Conservation (phyloP, 2,797 vertebrate species). For the Oreortyx pictus region DNA sequence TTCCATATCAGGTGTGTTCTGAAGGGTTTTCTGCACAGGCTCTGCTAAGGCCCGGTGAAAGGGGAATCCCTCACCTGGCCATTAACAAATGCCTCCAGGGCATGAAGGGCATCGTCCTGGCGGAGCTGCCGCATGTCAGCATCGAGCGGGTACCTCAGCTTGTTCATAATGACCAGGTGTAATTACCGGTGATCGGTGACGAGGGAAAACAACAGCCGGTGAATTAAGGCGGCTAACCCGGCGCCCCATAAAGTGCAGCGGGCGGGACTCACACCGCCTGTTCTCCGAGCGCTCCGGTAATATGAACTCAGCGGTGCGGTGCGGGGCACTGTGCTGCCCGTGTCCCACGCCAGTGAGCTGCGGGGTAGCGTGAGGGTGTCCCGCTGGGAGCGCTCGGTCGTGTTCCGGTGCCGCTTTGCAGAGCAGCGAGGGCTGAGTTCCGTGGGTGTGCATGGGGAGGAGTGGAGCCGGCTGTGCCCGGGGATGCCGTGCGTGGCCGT, state of each 20-base stretch:
- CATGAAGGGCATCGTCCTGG: not conserved
- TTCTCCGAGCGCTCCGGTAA: not conserved
- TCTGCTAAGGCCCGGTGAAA: not conserved
- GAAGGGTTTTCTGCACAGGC: not conserved
- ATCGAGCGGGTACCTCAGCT: not conserved
- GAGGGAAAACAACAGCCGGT: too few relatives aligned
- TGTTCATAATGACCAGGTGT: not conserved
- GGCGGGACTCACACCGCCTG: too few relatives aligned
- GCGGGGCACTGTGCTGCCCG: slow-evolving; percentile 80
- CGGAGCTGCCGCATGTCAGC: not conserved
- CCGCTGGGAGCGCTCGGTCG: too few relatives aligned
- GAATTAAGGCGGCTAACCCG: too few relatives aligned
- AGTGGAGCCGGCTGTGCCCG: rapidly evolving
- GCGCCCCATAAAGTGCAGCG: too few relatives aligned
- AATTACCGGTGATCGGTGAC: not conserved
- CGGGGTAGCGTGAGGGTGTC: not conserved
- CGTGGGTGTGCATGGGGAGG: rapidly evolving
- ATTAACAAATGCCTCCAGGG: not conserved
- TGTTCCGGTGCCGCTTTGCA: not conserved
- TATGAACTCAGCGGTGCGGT: not conserved
- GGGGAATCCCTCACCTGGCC: not conserved
- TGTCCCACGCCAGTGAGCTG: slow-evolving; percentile 87
- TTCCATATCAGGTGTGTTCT: not conserved
- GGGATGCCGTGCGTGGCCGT: not conserved
- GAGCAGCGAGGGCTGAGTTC: not conserved